Percentiles rank a stretch among this genome's conserved stretches.
These are phyloP conservation scores for Plagodis dolabraria DNA, from an alignment of 2,888 invertebrate genomes.

Conservation along the genomic window DNA sequence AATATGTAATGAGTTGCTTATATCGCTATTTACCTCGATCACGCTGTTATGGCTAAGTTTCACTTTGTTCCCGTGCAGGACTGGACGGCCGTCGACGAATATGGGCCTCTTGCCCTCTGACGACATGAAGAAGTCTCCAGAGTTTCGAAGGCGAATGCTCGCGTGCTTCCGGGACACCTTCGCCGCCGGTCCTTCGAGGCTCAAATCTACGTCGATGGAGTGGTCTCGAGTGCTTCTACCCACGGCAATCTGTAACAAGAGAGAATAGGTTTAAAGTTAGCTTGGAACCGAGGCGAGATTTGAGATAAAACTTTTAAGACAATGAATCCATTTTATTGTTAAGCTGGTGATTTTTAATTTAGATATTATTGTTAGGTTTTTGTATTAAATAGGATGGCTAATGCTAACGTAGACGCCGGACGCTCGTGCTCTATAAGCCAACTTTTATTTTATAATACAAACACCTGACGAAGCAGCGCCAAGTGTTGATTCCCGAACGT, in stretches of 20 bases:
- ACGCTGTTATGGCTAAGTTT: conserved; percentile 97
- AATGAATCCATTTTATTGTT: too few relatives aligned
- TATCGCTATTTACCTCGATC: conserved; percentile 88
- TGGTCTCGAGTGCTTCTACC: conserved; percentile 95
- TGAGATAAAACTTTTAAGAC: too few relatives aligned
- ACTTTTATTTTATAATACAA: too few relatives aligned
- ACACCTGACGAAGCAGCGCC: too few relatives aligned
- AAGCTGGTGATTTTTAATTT: too few relatives aligned
- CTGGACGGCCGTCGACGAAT: conserved; percentile 96
- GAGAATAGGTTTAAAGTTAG: background rate
- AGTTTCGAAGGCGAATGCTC: conserved; percentile 94
- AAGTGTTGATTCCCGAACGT: too few relatives aligned
- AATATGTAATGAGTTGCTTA: conserved; percentile 5
- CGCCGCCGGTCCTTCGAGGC: conserved; percentile 96
- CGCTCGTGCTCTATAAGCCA: too few relatives aligned
- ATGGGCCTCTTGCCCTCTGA: conserved; percentile 98
- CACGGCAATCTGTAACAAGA: conserved; percentile 89
- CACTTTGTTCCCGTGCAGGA: conserved; percentile 94
- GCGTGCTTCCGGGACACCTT: conserved; percentile 97
- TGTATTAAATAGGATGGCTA: too few relatives aligned
- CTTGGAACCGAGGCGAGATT: background rate
- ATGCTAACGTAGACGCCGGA: too few relatives aligned
- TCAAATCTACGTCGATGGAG: conserved; percentile 96
- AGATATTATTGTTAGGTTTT: too few relatives aligned
- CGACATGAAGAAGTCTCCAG: conserved; percentile 97